Evolutionary conservation across 2,797 vertebrate genomes (phyloP).

Genomic region (Coendou prehensilis): DNA sequence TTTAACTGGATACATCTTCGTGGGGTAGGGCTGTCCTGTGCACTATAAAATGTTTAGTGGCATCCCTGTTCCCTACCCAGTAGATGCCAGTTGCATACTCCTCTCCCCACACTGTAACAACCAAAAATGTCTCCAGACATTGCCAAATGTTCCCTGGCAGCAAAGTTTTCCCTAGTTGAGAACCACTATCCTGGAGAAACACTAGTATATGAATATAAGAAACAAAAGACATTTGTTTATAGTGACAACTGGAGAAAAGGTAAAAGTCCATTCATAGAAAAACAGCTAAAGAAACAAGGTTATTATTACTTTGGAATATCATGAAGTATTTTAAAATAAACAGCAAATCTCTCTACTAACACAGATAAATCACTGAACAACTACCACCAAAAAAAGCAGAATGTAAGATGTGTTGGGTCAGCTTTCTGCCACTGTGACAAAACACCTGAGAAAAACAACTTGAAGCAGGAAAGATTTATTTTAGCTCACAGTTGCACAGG

Average conservation of each 20-base stretch:
- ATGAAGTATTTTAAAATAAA: slow-evolving; percentile 57
- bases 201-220: not conserved
- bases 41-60: not conserved
- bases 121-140: not conserved
- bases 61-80: not conserved
- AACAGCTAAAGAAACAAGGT: not conserved
- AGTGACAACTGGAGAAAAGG: not conserved
- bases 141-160: not conserved
- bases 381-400: slow-evolving; percentile 18
- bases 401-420: not conserved
- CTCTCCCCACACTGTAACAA: not conserved
- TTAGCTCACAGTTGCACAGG: not conserved
- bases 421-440: not conserved
- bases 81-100: not conserved
- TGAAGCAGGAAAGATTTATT: not conserved
- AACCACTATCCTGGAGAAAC: slow-evolving; percentile 30
- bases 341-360: slow-evolving; percentile 32
- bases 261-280: slow-evolving; percentile 6
- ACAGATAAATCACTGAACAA: not conserved
- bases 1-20: not conserved
- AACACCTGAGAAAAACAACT: not conserved
- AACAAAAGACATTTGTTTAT: not conserved
- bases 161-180: not conserved
- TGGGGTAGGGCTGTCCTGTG: not conserved
- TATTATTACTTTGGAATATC: slow-evolving; percentile 47